Evolutionary conservation across 2,113 vertebrate genomes (phyloP).

Genomic region (Ginglymostoma cirratum): DNA sequence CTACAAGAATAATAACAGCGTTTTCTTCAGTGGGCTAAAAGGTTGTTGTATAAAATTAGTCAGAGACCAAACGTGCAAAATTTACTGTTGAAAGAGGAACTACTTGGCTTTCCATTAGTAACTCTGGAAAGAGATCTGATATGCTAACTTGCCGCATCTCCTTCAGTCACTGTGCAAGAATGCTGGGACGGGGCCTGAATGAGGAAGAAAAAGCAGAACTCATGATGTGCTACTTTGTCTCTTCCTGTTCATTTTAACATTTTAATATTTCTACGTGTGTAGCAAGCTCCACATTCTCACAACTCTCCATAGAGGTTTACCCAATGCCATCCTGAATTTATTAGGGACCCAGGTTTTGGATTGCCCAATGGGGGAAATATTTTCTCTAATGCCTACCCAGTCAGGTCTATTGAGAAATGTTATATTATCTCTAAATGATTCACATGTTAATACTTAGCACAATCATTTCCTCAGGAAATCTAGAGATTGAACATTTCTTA

Average conservation of each 20-base stretch:
- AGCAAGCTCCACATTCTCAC: neutral
- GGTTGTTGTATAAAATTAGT: neutral
- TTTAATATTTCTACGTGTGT: neutral
- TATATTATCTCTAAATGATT: neutral
- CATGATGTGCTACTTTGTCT: neutral
- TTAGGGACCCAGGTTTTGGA: neutral
- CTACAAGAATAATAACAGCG: neutral
- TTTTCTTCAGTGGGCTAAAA: neutral
- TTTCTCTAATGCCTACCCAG: neutral
- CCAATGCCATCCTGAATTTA: neutral
- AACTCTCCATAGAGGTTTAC: neutral
- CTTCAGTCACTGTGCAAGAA: neutral
- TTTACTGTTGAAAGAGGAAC: neutral
- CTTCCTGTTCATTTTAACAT: neutral
- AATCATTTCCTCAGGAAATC: neutral
- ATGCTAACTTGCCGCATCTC: neutral
- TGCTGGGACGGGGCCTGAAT: neutral
- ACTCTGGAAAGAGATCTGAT: neutral
- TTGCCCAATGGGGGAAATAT: neutral
- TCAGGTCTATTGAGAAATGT: neutral
- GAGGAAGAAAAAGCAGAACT: neutral
- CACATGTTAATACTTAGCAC: neutral
- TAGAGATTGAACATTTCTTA: neutral
- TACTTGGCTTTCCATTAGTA: neutral
- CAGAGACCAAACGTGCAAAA: neutral